These are phyloP conservation scores for Gymnarchus niloticus DNA, from an alignment of 2,113 vertebrate genomes.

Conservation along the genomic window DNA sequence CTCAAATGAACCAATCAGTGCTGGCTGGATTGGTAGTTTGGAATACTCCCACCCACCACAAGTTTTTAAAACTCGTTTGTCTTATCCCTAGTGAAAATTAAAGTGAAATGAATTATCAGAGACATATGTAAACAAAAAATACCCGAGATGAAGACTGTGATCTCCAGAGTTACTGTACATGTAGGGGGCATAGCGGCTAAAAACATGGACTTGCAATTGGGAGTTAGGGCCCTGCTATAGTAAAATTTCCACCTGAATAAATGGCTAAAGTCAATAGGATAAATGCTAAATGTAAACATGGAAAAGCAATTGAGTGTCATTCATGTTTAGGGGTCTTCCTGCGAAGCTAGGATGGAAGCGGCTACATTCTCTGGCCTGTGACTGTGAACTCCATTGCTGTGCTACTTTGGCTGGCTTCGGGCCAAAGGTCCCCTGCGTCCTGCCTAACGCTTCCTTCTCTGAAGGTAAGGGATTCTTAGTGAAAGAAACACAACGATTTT, in stretches of 20 bases:
- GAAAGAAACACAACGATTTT: neutral
- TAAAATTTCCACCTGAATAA: neutral
- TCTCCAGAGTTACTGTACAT: neutral
- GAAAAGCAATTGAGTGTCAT: neutral
- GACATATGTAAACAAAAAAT: neutral
- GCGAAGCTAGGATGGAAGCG: neutral
- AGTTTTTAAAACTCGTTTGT: no score
- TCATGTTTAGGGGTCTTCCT: neutral
- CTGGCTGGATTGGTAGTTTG: no score
- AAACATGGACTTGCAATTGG: neutral
- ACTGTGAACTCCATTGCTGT: constrained; percentile 59
- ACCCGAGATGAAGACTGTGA: neutral
- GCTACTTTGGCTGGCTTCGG: constrained; percentile 36
- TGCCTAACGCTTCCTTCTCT: constrained; percentile 35
- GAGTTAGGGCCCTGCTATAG: neutral
- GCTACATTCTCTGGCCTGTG: constrained; percentile 40
- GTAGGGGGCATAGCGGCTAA: neutral
- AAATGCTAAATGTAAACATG: neutral
- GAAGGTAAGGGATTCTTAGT: constrained; percentile 14
- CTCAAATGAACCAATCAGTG: no score
- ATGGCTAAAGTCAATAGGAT: neutral
- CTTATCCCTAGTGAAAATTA: neutral
- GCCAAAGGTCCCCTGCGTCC: constrained; percentile 41
- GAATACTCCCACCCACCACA: no score
- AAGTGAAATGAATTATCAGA: neutral